These are phyloP conservation scores for Suillia variegata DNA, from an alignment of 2,888 invertebrate genomes.

Conservation along the genomic window DNA sequence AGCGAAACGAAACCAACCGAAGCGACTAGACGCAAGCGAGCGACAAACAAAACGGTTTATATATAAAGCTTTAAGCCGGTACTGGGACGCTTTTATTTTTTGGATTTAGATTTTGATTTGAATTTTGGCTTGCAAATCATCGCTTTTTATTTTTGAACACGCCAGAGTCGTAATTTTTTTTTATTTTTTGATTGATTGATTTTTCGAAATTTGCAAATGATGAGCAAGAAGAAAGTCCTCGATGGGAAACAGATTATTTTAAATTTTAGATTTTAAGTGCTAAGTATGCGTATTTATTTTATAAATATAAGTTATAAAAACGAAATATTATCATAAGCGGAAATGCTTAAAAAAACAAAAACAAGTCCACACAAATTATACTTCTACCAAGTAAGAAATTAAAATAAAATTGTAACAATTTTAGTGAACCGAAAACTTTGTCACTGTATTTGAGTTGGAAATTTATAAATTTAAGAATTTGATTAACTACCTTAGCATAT, in stretches of 20 bases:
- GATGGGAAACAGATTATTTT: background rate
- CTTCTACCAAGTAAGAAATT: background rate
- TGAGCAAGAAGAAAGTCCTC: background rate
- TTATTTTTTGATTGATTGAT: too few species aligned
- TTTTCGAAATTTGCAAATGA: background rate
- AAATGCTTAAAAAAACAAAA: slow-evolving; percentile 36
- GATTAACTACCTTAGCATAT: too few species aligned
- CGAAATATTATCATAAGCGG: slow-evolving; percentile 31
- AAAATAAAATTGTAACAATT: background rate
- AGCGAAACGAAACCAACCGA: background rate
- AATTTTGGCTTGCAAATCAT: background rate
- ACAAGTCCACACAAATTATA: slow-evolving; percentile 16
- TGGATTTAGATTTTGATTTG: background rate
- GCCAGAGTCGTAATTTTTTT: too few species aligned
- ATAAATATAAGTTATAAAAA: slow-evolving; percentile 23
- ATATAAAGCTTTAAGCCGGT: too few species aligned
- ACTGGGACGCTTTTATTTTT: slow-evolving; percentile 12
- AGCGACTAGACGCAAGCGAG: slow-evolving; percentile 1
- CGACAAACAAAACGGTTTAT: too few species aligned
- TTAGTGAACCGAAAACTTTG: background rate
- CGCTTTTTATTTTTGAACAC: too few species aligned
- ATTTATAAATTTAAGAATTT: background rate
- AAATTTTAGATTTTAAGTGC: slow-evolving; percentile 31
- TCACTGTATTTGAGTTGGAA: background rate
- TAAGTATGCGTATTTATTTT: slow-evolving; percentile 49